Conservation (phyloP, 2,797 vertebrate species). For the Macropus fuliginosus region DNA sequence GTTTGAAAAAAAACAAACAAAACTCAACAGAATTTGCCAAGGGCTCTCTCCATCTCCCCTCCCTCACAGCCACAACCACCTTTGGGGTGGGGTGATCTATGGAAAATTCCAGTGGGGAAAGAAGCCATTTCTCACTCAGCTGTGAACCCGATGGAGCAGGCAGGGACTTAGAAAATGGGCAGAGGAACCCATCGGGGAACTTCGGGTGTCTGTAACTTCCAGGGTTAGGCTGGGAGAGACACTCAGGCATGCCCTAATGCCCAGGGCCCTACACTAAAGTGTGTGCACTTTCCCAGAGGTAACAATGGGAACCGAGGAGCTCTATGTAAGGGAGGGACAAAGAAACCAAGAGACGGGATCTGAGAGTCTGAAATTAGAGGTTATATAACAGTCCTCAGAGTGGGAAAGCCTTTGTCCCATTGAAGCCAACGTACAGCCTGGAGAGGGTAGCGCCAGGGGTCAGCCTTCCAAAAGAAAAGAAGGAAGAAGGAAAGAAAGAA, state of each 20-base stretch:
- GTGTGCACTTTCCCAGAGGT: conserved; percentile 74
- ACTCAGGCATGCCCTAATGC: conserved; percentile 72
- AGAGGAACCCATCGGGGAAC: conserved; percentile 44
- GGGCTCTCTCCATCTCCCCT: conserved; percentile 22
- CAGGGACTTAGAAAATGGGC: conserved; percentile 55
- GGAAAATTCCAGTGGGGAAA: conserved; percentile 75
- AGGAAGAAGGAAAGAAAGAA: conserved; percentile 54
- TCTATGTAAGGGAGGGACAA: conserved; percentile 59
- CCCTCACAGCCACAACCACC: conserved; percentile 55
- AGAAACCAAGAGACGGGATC: conserved; percentile 67
- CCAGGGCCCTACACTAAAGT: conserved; percentile 56
- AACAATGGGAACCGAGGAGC: conserved; percentile 67
- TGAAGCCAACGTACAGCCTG: conserved; percentile 69
- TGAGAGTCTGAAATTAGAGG: neutral
- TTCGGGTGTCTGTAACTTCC: conserved; percentile 50
- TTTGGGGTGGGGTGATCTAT: conserved; percentile 47
- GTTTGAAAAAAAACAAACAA: neutral
- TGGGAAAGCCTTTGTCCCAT: conserved; percentile 72
- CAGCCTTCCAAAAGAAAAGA: conserved; percentile 77
- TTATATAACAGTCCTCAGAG: conserved; percentile 58
- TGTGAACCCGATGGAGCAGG: conserved; percentile 41
- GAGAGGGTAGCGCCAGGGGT: conserved; percentile 74
- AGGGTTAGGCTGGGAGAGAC: conserved; percentile 42
- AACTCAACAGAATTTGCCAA: neutral
- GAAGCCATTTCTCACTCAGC: conserved; percentile 68